A percentile compares a stretch with the other conserved stretches of the same genome.
Conservation (phyloP, 2,113 vertebrate species). For the Eonycteris spelaea region DNA sequence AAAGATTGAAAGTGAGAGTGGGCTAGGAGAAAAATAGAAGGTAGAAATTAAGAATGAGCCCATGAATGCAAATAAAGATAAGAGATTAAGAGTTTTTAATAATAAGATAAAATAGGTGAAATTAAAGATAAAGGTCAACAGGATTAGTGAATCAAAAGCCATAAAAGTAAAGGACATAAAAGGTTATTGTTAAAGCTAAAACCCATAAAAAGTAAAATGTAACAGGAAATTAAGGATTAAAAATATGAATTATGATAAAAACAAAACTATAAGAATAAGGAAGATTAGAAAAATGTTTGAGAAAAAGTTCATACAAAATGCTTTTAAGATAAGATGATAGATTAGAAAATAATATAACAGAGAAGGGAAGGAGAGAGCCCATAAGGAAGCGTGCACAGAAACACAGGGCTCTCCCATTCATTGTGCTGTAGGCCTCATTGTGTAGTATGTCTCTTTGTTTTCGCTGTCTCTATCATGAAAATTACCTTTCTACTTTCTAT, state of each 20-base stretch:
- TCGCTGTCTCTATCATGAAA: not conserved
- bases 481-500: not conserved
- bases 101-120: not conserved
- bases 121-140: not conserved
- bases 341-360: not conserved
- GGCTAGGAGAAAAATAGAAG: not conserved
- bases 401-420: no score
- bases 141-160: not conserved
- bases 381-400: not conserved
- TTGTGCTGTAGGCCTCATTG: no score
- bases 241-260: not conserved
- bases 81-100: not conserved
- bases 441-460: not conserved
- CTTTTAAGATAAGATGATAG: not conserved
- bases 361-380: accelerated
- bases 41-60: not conserved
- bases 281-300: not conserved
- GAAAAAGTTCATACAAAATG: not conserved
- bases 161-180: not conserved
- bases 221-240: not conserved
- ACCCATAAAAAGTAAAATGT: not conserved
- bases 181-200: not conserved
- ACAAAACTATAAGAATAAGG: not conserved
- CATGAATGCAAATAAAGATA: not conserved
- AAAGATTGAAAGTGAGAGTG: not conserved